Conservation (phyloP, 2,888 invertebrate species). For the Eristalis intricaria region DNA sequence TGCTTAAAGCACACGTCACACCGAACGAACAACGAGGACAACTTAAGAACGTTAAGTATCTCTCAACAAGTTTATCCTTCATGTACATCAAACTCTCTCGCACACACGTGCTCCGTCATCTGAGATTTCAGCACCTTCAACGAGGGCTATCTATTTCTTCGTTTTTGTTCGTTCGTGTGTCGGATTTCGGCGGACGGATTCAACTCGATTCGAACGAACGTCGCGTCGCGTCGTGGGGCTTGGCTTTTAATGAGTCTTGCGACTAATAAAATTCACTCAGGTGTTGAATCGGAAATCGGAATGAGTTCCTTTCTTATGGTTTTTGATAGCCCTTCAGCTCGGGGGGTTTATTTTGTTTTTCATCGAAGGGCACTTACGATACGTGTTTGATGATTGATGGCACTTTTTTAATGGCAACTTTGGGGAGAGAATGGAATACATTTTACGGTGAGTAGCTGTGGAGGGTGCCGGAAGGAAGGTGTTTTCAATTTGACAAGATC, state of each 20-base stretch:
- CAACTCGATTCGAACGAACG: background rate
- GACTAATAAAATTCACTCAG: slow-evolving; percentile 31
- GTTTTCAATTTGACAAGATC: too few species aligned
- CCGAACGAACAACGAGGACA: slow-evolving; percentile 17
- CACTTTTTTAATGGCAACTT: background rate
- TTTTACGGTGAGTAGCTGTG: too few species aligned
- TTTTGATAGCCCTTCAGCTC: background rate
- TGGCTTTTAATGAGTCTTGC: slow-evolving; percentile 48
- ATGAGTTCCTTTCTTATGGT: slow-evolving; percentile 29
- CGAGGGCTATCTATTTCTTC: background rate
- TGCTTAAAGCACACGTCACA: slow-evolving; percentile 19
- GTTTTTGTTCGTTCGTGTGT: background rate
- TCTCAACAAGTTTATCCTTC: slow-evolving; percentile 64
- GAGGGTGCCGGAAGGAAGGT: too few species aligned
- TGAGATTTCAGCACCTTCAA: background rate
- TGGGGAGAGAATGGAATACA: too few species aligned
- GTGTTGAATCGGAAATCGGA: slow-evolving; percentile 52
- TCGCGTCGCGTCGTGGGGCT: background rate
- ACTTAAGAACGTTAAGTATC: slow-evolving; percentile 41
- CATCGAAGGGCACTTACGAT: too few species aligned
- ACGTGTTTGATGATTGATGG: background rate
- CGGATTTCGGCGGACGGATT: slow-evolving; percentile 1
- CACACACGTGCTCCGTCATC: background rate
- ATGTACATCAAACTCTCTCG: slow-evolving; percentile 7
- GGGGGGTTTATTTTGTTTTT: background rate